Evolutionary conservation across 2,797 vertebrate genomes (phyloP).

Genomic region (Pipistrellus pygmaeus): DNA sequence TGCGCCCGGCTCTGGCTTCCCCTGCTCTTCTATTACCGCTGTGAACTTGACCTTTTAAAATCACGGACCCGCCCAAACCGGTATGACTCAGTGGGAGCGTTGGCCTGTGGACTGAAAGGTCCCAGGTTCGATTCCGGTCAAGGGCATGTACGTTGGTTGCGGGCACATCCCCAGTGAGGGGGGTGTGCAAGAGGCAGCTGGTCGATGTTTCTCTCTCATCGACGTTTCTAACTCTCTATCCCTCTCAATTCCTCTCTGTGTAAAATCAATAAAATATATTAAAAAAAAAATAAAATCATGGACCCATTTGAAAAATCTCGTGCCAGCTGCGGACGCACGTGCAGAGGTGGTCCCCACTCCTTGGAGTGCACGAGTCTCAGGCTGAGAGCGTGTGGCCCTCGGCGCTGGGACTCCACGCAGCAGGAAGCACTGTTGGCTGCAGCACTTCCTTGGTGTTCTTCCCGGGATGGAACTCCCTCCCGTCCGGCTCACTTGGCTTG

Average conservation of each 20-base stretch:
- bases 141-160: too few species aligned
- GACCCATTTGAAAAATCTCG: not conserved
- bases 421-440: not conserved
- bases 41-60: slow-evolving; percentile 49
- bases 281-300: not conserved
- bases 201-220: too few species aligned
- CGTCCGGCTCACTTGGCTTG: slow-evolving; percentile 1
- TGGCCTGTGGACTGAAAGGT: too few species aligned
- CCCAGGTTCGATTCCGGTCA: too few species aligned
- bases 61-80: not conserved
- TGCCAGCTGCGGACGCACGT: not conserved
- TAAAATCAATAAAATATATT: too few species aligned
- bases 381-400: not conserved
- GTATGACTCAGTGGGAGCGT: too few species aligned
- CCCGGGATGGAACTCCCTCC: slow-evolving; percentile 32
- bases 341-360: not conserved
- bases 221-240: too few species aligned
- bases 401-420: not conserved
- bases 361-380: not conserved
- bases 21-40: not conserved
- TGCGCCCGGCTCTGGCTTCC: not conserved
- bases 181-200: too few species aligned
- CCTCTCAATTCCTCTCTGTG: too few species aligned
- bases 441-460: slow-evolving; percentile 35
- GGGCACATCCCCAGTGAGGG: too few species aligned